Conservation (phyloP, 2,888 invertebrate genomes). For the Aricia artaxerxes region DNA sequence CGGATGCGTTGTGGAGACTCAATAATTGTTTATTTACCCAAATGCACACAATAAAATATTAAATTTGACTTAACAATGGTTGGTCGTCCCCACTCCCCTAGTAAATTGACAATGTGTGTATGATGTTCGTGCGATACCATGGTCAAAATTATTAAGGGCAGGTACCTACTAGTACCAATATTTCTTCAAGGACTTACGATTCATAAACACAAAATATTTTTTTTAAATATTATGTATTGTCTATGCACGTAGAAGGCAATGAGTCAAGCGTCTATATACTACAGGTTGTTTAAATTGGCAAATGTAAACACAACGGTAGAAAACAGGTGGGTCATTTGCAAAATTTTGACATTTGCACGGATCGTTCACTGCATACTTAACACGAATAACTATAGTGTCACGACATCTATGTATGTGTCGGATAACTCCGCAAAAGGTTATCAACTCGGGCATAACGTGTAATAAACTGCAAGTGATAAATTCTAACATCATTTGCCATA, state of each 20-base stretch:
- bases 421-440: conserved; percentile 52
- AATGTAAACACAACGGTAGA: too few species aligned
- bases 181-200: neutral
- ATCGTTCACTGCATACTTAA: neutral
- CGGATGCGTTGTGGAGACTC: too few species aligned
- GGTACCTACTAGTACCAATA: neutral
- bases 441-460: conserved; percentile 40
- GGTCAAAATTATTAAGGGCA: neutral
- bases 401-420: conserved; percentile 37
- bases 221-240: neutral
- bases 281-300: too few species aligned
- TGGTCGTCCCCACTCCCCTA: neutral
- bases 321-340: too few species aligned
- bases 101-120: neutral
- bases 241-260: too few species aligned
- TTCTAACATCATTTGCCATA: conserved; percentile 45
- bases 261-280: too few species aligned
- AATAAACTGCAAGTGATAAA: conserved; percentile 40
- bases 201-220: neutral
- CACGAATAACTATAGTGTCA: neutral
- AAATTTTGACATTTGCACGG: neutral
- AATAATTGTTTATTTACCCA: too few species aligned
- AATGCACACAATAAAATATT: neutral
- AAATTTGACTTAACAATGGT: neutral
- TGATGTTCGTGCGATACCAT: neutral